phyloP scores from a whole-genome alignment of 1,140 invertebrate species.

The Heliconius hewitsoni region DNA sequence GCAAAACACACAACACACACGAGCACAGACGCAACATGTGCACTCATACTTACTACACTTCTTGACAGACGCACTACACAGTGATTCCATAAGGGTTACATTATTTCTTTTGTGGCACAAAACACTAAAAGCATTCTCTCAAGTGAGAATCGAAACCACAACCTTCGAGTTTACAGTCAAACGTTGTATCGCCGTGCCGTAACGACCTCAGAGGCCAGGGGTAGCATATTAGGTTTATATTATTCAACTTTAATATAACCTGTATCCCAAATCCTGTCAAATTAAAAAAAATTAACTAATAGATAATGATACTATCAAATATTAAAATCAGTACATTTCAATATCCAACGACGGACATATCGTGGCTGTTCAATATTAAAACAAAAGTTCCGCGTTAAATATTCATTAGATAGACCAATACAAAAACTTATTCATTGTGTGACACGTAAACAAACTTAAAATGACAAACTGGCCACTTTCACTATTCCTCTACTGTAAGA shows the following conservation, averaged over 20 bases:
- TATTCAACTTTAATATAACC: not conserved
- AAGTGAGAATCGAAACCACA: no score
- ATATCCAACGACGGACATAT: constrained; percentile 17
- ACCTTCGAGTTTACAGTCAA: no score
- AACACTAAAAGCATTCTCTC: no score
- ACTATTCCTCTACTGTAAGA: constrained; percentile 40
- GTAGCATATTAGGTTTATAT: not conserved
- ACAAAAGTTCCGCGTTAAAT: constrained; percentile 42
- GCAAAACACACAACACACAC: no score
- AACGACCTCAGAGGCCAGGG: no score
- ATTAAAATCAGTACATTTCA: not conserved
- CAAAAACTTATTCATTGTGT: constrained; percentile 41
- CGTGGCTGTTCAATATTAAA: not conserved
- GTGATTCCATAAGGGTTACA: no score
- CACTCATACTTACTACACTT: no score
- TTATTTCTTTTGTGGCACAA: no score
- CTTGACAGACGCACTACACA: no score
- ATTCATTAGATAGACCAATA: constrained; percentile 43
- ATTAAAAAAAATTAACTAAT: not conserved
- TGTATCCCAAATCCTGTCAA: not conserved
- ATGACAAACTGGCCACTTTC: constrained; percentile 60
- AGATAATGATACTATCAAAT: not conserved
- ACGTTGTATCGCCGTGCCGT: no score
- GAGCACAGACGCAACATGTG: no score
- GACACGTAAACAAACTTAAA: constrained; percentile 62